Conservation (phyloP, 35 echinoderm and acorn worm species). For the Strongylocentrotus purpuratus region DNA sequence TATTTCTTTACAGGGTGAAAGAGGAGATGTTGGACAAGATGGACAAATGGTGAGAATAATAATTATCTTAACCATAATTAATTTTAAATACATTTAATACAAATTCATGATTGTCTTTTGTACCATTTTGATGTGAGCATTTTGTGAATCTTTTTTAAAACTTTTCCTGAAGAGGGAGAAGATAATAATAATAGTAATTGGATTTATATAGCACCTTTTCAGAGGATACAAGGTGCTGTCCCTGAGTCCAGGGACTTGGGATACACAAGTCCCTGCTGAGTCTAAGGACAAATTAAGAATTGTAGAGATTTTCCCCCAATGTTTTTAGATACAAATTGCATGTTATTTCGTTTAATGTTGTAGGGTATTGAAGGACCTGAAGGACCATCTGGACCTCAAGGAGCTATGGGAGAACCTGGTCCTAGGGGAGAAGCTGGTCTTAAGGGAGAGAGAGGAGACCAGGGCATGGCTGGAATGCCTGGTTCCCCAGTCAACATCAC, state of each 20-base stretch:
- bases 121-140: background rate
- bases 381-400: background rate
- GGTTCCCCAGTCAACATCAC: background rate
- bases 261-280: no score
- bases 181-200: no score
- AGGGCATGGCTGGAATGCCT: background rate
- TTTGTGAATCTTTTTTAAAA: no score
- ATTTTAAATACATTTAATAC: no score
- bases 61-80: no score
- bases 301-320: no score
- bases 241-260: no score
- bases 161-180: no score
- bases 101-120: background rate
- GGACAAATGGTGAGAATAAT: slow-evolving; percentile 6
- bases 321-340: no score
- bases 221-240: no score
- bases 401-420: slow-evolving; percentile 1
- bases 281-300: no score
- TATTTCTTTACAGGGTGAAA: slow-evolving; percentile 28
- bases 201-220: no score
- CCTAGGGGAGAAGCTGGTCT: slow-evolving; percentile 22
- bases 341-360: background rate
- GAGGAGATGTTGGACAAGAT: background rate
- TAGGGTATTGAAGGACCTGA: background rate
- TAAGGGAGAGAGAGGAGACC: slow-evolving; percentile 41